A percentile compares a stretch with the other conserved stretches of the same genome.
Evolutionary conservation across 2,113 vertebrate species (phyloP).

Genomic region (Catagonus wagneri): DNA sequence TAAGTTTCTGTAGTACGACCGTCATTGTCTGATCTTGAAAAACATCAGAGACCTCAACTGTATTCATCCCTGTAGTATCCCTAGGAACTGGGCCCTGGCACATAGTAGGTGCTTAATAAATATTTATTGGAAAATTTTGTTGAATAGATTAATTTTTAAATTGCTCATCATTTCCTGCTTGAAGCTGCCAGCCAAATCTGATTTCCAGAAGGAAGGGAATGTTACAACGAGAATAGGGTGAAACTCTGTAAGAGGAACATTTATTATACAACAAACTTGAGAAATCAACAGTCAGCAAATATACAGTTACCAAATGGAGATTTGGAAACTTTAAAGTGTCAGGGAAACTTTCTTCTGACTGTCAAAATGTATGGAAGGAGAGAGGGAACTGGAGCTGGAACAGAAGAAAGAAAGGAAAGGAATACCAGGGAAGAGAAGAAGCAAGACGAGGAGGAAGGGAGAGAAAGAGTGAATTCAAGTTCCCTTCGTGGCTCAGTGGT

Average conservation of each 20-base stretch:
- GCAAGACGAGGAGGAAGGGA: background rate
- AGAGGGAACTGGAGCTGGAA: background rate
- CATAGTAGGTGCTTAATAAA: background rate
- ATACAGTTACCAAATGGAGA: background rate
- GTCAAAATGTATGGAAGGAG: background rate
- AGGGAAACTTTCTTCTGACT: background rate
- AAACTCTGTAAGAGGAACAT: background rate
- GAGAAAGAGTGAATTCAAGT: background rate
- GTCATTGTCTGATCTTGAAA: constrained; percentile 10
- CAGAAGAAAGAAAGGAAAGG: background rate
- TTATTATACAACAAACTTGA: background rate
- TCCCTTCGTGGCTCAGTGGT: too few relatives aligned
- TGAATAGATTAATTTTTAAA: background rate
- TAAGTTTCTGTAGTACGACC: background rate
- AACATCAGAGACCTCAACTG: background rate
- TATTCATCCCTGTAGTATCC: background rate
- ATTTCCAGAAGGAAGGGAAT: background rate
- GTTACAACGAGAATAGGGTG: background rate
- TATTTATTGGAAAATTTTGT: background rate
- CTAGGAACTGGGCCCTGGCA: background rate
- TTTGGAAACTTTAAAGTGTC: background rate
- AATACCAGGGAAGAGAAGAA: background rate
- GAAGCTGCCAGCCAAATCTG: background rate
- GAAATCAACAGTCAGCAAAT: background rate
- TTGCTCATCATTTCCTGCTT: background rate